Base-by-base conservation (phyloP, 2,113 vertebrate species). In the Baryphthengus martii region DNA sequence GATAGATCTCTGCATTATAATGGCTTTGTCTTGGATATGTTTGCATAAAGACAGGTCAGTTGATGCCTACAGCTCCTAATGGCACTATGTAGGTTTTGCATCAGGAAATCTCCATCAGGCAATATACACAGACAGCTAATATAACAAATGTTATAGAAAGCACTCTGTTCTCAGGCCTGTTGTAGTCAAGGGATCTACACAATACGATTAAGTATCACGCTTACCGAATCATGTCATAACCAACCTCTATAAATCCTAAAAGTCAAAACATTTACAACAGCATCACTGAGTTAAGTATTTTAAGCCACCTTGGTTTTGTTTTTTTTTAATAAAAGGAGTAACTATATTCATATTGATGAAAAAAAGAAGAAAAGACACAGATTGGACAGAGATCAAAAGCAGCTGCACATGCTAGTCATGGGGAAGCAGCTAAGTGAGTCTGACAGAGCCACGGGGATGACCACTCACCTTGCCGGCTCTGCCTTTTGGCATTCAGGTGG, bases 401-500 rank as follows among this genome's bases (percentile, higher is more conserved):
- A 74, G 47, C 7, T 71, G 33, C 23, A 25, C 0, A 2, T 65
- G 26, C 7, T 18, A 12, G 6, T 63, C 50, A 50, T 0, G 0
- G 47, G 42, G n/a, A 35, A 77, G 75, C 17, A 77, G 49, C 1
- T 13, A 28, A 75, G 13, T 1, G 2, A 53, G 47, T 31, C 39
- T 42, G 35, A 20, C 35, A 56, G 59, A 67, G 21, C 23, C 50
- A 35, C 0, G 1, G 61, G 1, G 61, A 17, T 56, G 28, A 28
- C 25, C 45, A 53, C 93, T 97, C 78, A 98, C 98, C 98, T 98
- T 98, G 96, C 52, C 98, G 97, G 96, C 90, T 98, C 96, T 98
- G 98, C 96, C 98, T 98, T 92, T 98, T 99, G 94, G 97, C 95
- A 94, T 98, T 98, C 92, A 99, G 96, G 81, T 99, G 98, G 97